Conservation (phyloP, 2,113 vertebrate species). For the Empidonax traillii region DNA sequence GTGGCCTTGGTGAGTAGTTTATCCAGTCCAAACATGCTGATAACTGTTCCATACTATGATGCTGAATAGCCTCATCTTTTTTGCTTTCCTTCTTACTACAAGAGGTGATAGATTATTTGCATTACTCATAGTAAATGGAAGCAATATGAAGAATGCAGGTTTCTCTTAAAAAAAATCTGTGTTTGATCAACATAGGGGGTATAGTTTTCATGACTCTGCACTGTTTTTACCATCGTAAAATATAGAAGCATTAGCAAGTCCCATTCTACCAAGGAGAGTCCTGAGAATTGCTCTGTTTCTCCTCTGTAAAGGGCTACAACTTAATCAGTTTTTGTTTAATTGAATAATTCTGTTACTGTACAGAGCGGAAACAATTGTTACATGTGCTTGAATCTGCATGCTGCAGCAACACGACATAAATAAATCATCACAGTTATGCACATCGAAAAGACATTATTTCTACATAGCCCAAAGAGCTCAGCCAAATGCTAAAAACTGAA, state of each 20-base stretch:
- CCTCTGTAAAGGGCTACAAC: background rate
- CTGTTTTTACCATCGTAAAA: background rate
- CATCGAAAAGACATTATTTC: background rate
- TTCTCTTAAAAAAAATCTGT: background rate
- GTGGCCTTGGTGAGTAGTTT: background rate
- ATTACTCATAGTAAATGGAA: background rate
- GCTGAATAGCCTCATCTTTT: background rate
- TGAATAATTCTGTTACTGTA: background rate
- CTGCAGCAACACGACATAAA: background rate
- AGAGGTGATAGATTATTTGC: background rate
- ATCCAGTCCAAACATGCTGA: background rate
- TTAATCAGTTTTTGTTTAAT: conserved; percentile 13
- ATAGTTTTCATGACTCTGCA: background rate
- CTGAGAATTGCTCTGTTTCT: background rate
- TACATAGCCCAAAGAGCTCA: background rate
- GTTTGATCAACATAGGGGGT: background rate
- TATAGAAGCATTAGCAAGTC: background rate
- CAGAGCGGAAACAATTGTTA: background rate
- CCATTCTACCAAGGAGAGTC: background rate
- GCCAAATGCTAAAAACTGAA: background rate
- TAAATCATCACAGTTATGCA: background rate
- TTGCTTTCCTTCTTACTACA: background rate
- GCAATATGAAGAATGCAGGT: background rate
- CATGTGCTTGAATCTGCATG: background rate
- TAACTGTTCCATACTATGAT: background rate